Evolutionary conservation across 1,140 invertebrate species (phyloP), one percentile per base, ranked within the genome.

Genomic region (Panagrolaimus sp.): DNA sequence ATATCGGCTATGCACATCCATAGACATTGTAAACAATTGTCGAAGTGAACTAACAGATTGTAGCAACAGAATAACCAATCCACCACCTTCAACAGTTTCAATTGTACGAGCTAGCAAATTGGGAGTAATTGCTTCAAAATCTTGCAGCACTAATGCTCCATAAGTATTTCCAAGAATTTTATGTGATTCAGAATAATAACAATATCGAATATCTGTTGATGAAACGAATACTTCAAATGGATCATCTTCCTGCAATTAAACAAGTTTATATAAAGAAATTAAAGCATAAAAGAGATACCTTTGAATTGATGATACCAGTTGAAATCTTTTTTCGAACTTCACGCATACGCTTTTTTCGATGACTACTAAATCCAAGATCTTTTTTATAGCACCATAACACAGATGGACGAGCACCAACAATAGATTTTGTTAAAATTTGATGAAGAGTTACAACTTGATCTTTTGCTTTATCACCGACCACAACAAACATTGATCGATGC

Each of bases 121-220:
- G 5, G 96, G 96, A n/a, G 96, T 98, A 0, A 99, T 78, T 2
- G 95, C 95, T 87, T 99, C 96, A 87, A 99, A 99, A 86, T 99
- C 96, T 87, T 96, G 93, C 68, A 98, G 85, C 68, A 98, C 89
- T 86, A 93, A 94, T 87, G 96, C 95, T 67, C 93, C 94, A 86
- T 91, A 99, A 0, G 96, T 98, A 73, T 95, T 93, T 65, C 96
- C 96, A 1, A 99, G 87, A 83, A 99, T 96, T 79, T 93, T 93
- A 83, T 98, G 93, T 9, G 95, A 97, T 84, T 99, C 95, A 3
- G 89, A 82, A 84, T 99, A 99, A 85, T 98, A 98, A 84, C 93
- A 91, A 76, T 96, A 98, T 68, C 95, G 88, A 78, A 99, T 98
- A 72, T 93, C 91, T 1, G 96, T 98, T 1, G 95, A 92, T 0